Evolutionary conservation across 2,888 invertebrate species (phyloP), one percentile per base, ranked within the genome.

Genomic region (Nomada flava): DNA sequence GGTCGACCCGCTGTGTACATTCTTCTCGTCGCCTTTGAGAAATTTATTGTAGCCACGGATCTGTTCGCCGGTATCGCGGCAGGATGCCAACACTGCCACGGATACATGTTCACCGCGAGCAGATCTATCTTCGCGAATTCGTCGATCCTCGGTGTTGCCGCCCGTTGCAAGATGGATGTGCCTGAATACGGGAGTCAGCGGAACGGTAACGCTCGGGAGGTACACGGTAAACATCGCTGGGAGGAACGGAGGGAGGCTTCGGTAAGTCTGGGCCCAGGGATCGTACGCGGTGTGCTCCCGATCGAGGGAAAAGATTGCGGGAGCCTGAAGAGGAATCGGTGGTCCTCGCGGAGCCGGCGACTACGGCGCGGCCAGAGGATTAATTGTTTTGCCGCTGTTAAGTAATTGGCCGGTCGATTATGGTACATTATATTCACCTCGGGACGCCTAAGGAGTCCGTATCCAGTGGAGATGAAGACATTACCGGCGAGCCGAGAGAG

Each of bases 351-450:
- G 7, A 4, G 36, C 3, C 62, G 3, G 60, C 47, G 69, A 59
- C 64, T 57, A 70, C 29, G 72, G 20, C 69, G 79, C 79, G 71
- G 71, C 81, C 86, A 65, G 67, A 62, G 89, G 88, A 92, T 92
- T 92, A 92, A 93, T 93, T 93, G 89, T 91, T 36, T 90, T 82
- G 76, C 78, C 82, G 89, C 85, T 85, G 92, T 93, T 93, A 93
- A 93, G 93, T 93, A 93, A 93, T 93, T 93, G 93, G 91, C 89
- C 85, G 89, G 88, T 80, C 91, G 92, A 93, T 93, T 93, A 92
- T 90, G 90, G 93, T 91, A 91, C 92, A 92, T 93, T 93, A 93
- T 92, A 92, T 92, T 91, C 91, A 89, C 89, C 89, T 90, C 82
- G 82, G 79, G 89, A 88, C 69, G 90, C 89, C 87, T 89, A 89